Percentiles rank a stretch among this genome's conserved stretches.
Conservation (phyloP, 1,140 invertebrate genomes). For the Achroia grisella region DNA sequence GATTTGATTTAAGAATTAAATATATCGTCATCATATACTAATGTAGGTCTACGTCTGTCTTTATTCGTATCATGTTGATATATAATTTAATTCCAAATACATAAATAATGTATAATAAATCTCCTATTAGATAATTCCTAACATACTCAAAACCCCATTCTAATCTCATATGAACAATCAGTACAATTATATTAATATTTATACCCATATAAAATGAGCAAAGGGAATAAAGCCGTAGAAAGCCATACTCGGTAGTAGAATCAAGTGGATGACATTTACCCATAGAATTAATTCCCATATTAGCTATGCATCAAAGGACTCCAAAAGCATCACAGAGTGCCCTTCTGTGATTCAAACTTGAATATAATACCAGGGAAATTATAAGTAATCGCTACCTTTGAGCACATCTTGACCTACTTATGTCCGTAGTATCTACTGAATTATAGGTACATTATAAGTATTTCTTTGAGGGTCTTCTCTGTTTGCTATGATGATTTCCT, state of each 20-base stretch:
- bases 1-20: too few species aligned
- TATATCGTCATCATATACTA: too few species aligned
- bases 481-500: too few species aligned
- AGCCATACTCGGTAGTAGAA: constrained; percentile 44
- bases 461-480: too few species aligned
- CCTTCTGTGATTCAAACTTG: constrained; percentile 43
- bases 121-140: too few species aligned
- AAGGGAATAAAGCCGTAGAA: constrained; percentile 43
- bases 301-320: constrained; percentile 67
- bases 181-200: constrained; percentile 1
- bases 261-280: constrained; percentile 62
- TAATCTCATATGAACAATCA: background rate
- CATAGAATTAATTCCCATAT: constrained; percentile 61
- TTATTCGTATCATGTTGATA: too few species aligned
- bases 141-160: too few species aligned
- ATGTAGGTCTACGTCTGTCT: too few species aligned
- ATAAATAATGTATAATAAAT: too few species aligned
- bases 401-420: constrained; percentile 61
- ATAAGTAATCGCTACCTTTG: constrained; percentile 48
- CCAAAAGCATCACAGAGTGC: constrained; percentile 44
- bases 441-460: too few species aligned
- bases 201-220: constrained; percentile 7
- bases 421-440: constrained; percentile 24
- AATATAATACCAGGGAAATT: constrained; percentile 57
- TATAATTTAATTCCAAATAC: too few species aligned